Base-by-base conservation (phyloP, 2,888 invertebrate genomes). In the Dicranocentrus wangi region DNA sequence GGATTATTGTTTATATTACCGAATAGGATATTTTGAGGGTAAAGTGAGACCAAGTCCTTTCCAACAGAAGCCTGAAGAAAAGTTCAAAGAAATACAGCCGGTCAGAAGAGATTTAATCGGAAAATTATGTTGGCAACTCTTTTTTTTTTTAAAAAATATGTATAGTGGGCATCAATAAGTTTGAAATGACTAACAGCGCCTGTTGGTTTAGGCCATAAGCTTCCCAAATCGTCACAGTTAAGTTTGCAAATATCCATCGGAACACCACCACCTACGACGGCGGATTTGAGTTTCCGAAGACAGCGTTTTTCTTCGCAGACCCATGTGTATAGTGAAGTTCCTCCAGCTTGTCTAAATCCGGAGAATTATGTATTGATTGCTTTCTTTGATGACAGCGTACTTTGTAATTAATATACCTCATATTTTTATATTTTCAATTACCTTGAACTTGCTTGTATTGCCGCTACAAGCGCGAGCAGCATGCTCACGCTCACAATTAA, bases 201-300 rank as follows among this genome's bases (percentile, higher is more conserved):
- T 0, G 92, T 91, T 0, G 94, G 94, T 85, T 89, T 89, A 0
- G 94, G 94, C 93, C 93, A 94, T 5, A 94, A 89, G 0, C 91
- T 90, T 0, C 93, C 93, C 83, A 91, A 92, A 28, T 90, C 88
- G 0, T 93, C 93, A 85, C 94, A 94, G 0, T 92, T 92, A 1
- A 93, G 89, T 21, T 93, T 90, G 85, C 94, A 94, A 43, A 92
- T 89, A 72, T 91, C 90, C 80, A 93, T 42, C 2, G 75, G 51
- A 17, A 17, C 8, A n/a, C 70, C 65, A 17, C 17, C 8, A n/a
- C 70, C 65, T 3, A 39, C 0, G 8, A 53, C 51, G n/a, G n/a
- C n/a, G n/a, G n/a, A n/a, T n/a, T n/a, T 69, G 3, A 77, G 68
- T 43, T 42, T 60, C 28, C 69, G 27, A 1, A 32, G 61, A 19